Evolutionary conservation across 2,797 vertebrate species (phyloP).

Genomic region (Ctenosaura bakeri): DNA sequence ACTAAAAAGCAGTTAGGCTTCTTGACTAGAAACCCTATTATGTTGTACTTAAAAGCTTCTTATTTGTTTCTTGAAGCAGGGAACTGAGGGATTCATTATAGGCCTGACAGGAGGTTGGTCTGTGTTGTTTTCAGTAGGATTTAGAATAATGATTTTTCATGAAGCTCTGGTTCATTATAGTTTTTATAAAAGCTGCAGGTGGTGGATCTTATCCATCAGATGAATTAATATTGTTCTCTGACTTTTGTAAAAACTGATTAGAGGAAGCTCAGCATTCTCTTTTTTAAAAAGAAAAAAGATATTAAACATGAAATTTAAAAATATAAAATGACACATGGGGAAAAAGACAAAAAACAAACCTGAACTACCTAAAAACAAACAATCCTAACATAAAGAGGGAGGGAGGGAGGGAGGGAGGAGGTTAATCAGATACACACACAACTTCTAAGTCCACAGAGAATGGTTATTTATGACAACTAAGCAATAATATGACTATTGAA

Average conservation of each 20-base stretch:
- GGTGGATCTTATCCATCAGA: not conserved
- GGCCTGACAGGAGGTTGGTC: constrained; percentile 1
- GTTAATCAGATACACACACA: too few species aligned
- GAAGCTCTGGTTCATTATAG: constrained; percentile 4
- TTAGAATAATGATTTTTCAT: constrained; percentile 33
- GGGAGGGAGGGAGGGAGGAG: too few species aligned
- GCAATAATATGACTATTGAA: too few species aligned
- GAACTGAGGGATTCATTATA: constrained; percentile 12
- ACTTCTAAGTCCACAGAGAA: too few species aligned
- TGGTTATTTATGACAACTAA: too few species aligned
- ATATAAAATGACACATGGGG: too few species aligned
- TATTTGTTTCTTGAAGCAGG: constrained; percentile 23
- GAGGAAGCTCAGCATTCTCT: not conserved
- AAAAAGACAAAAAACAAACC: too few species aligned
- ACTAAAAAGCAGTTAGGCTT: constrained; percentile 24
- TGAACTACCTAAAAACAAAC: too few species aligned
- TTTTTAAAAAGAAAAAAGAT: too few species aligned
- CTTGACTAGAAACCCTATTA: constrained; percentile 27
- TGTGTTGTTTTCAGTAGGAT: constrained; percentile 7
- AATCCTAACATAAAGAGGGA: too few species aligned
- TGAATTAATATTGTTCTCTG: constrained; percentile 4
- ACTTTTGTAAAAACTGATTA: not conserved
- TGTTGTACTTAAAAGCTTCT: constrained; percentile 10
- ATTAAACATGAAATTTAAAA: too few species aligned
- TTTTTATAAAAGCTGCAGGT: not conserved